Conservation (phyloP, 2,888 invertebrate species). For the Nesidiocoris tenuis region DNA sequence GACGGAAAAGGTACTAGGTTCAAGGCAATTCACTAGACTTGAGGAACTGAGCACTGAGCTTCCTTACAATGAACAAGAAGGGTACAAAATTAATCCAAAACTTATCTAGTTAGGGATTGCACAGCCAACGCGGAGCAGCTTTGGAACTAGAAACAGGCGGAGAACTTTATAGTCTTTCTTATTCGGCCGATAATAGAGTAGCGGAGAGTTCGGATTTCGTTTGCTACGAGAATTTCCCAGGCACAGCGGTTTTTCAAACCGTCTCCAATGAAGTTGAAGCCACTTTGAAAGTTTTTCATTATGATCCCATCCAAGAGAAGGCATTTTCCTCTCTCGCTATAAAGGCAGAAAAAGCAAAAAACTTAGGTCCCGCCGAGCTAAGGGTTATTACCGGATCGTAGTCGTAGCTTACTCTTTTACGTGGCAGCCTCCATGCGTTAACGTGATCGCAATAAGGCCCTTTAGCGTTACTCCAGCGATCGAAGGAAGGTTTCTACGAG, state of each 20-base stretch:
- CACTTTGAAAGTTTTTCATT: constrained; percentile 41
- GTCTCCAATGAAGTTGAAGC: constrained; percentile 35
- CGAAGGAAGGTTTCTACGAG: constrained; percentile 33
- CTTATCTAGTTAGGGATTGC: not conserved
- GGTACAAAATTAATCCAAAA: not conserved
- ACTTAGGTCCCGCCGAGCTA: constrained; percentile 6
- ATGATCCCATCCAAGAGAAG: constrained; percentile 28
- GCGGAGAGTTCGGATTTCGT: not conserved
- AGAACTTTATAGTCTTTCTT: not conserved
- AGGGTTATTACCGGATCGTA: constrained; percentile 43
- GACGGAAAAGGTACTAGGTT: too few species aligned
- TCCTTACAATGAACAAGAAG: too few species aligned
- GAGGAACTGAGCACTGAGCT: too few species aligned
- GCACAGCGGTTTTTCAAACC: not conserved
- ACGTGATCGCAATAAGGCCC: not conserved
- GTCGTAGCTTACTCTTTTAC: constrained; percentile 8
- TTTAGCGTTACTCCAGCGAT: not conserved
- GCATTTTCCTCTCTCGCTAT: constrained; percentile 15
- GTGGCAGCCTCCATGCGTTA: not conserved
- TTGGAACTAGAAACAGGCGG: not conserved
- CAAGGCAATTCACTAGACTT: too few species aligned
- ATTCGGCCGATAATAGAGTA: constrained; percentile 15
- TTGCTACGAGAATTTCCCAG: not conserved
- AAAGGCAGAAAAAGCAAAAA: constrained; percentile 16
- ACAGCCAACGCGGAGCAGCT: not conserved